phyloP scores from a whole-genome alignment of 2,888 invertebrate species.

The Gerris lacustris region DNA sequence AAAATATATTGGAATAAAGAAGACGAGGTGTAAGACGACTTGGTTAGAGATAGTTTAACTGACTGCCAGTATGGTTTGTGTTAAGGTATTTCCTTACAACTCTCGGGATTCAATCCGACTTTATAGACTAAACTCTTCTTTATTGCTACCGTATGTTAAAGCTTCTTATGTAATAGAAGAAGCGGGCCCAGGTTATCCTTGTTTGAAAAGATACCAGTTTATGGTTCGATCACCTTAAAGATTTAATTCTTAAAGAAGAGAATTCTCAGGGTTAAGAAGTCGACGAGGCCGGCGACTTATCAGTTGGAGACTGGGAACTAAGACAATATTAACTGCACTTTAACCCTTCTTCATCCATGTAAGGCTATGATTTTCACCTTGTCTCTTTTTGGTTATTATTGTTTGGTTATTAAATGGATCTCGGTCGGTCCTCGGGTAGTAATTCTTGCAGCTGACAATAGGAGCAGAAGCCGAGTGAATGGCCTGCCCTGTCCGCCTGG shows the following conservation, averaged over 20 bases:
- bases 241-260: not conserved
- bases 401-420: not conserved
- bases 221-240: not conserved
- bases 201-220: not conserved
- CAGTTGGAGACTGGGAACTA: too few relatives aligned
- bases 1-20: too few relatives aligned
- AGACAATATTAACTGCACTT: too few relatives aligned
- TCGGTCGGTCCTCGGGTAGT: not conserved
- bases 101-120: too few relatives aligned
- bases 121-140: not conserved
- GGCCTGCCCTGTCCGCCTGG: not conserved
- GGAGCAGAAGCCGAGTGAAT: not conserved
- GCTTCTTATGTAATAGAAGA: not conserved
- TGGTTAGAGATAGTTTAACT: too few relatives aligned
- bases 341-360: too few relatives aligned
- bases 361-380: constrained; percentile 1
- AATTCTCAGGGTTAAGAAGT: not conserved
- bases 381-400: not conserved
- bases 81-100: too few relatives aligned
- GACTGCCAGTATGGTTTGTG: too few relatives aligned
- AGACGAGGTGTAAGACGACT: too few relatives aligned
- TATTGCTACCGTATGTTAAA: not conserved
- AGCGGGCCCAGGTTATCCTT: too few relatives aligned
- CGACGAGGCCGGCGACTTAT: not conserved
- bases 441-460: not conserved